These are phyloP conservation scores for Myoxocephalus aenaeus DNA, from an alignment of 2,797 vertebrate species.

Conservation along the genomic window DNA sequence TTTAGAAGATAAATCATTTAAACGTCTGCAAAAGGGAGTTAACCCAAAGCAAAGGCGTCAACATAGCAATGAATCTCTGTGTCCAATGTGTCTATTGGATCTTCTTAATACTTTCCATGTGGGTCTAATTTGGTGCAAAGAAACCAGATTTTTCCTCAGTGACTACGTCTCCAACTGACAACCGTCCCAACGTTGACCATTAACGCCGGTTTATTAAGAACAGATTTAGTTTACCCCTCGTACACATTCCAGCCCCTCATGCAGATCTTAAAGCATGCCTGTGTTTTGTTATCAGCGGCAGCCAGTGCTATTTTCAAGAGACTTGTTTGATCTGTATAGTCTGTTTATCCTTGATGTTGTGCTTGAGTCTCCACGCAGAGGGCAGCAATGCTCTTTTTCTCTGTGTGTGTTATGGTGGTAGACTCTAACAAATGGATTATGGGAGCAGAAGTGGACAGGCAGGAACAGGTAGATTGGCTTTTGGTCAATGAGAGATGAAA, in stretches of 20 bases:
- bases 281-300: conserved; percentile 61
- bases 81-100: conserved; percentile 6
- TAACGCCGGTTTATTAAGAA: conserved; percentile 45
- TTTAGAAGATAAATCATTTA: background rate
- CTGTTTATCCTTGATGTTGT: conserved; percentile 41
- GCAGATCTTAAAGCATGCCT: conserved; percentile 32
- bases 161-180: conserved; percentile 26
- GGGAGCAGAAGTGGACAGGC: conserved; percentile 30
- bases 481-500: conserved; percentile 56
- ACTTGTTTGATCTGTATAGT: conserved; percentile 48
- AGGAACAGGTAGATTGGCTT: conserved; percentile 45
- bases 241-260: conserved; percentile 25
- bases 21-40: background rate
- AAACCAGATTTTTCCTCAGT: conserved; percentile 36
- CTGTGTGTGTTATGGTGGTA: conserved; percentile 20
- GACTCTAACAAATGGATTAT: conserved; percentile 56
- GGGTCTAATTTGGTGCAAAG: conserved; percentile 26
- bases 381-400: conserved; percentile 38
- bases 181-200: conserved; percentile 9
- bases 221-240: conserved; percentile 32
- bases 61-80: background rate
- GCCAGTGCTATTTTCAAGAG: conserved; percentile 34
- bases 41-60: background rate
- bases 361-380: conserved; percentile 20
- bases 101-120: conserved; percentile 28